Conservation (phyloP, 53 echinoderm and acorn worm species). For the Astropecten irregularis region DNA sequence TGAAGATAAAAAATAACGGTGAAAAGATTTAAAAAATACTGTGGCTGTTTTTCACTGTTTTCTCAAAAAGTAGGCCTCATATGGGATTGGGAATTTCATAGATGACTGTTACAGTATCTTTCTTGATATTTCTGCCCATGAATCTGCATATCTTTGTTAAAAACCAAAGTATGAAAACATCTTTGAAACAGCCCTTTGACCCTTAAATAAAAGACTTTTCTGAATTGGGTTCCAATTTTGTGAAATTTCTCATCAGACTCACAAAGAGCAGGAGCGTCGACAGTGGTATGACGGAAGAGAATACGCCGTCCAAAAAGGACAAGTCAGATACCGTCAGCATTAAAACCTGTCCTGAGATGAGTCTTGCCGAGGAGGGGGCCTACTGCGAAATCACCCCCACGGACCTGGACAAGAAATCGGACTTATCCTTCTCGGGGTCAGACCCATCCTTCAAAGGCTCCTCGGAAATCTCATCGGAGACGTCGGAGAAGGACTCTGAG, state of each 20-base stretch:
- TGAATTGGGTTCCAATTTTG: no score
- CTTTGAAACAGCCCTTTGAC: no score
- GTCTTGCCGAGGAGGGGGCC: constrained; percentile 32
- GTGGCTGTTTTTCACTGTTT: no score
- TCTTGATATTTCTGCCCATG: no score
- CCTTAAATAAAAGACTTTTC: no score
- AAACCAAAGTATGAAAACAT: no score
- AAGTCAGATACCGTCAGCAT: constrained; percentile 45
- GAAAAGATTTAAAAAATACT: no score
- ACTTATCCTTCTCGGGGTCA: constrained; percentile 41
- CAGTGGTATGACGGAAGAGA: constrained; percentile 61
- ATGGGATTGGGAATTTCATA: no score
- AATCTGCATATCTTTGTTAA: no score
- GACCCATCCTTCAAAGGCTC: constrained; percentile 40
- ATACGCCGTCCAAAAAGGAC: constrained; percentile 36
- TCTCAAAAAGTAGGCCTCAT: no score
- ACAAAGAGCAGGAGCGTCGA: constrained; percentile 76
- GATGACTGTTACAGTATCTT: no score
- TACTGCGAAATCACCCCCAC: constrained; percentile 1
- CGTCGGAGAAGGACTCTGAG: constrained; percentile 40
- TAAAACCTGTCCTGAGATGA: constrained; percentile 60
- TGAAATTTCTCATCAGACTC: constrained; percentile 33
- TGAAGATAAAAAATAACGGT: no score
- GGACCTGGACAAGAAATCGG: neutral
- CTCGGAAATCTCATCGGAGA: constrained; percentile 47